A percentile compares a stretch with the other conserved stretches of the same genome.
Conservation (phyloP, 2,797 vertebrate species). For the Falco rusticolus region DNA sequence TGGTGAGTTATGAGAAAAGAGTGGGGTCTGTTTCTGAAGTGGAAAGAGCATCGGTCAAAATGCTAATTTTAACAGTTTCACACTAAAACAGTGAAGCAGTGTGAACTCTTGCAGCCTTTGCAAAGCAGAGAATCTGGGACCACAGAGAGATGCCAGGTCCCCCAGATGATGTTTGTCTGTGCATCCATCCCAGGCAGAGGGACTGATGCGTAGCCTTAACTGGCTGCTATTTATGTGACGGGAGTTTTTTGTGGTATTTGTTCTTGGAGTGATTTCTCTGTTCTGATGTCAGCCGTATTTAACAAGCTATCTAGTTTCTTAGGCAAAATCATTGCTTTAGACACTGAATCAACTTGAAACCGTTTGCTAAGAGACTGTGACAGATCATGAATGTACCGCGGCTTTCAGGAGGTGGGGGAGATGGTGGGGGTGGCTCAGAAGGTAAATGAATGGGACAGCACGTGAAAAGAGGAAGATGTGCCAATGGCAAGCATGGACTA, state of each 20-base stretch:
- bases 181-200: not conserved
- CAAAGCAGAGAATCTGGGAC: not conserved
- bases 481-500: not conserved
- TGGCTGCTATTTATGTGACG: not conserved
- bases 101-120: not conserved
- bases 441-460: not conserved
- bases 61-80: not conserved
- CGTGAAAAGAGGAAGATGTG: not conserved
- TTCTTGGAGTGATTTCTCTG: not conserved
- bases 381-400: rapidly evolving
- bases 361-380: not conserved
- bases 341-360: not conserved
- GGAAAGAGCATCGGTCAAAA: not conserved
- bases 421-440: not conserved
- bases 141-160: not conserved
- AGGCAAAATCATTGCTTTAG: not conserved
- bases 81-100: not conserved
- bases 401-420: not conserved
- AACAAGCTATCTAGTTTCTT: not conserved
- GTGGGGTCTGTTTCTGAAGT: not conserved
- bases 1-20: rapidly evolving
- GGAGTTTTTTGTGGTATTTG: not conserved
- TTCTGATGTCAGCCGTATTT: not conserved
- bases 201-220: not conserved
- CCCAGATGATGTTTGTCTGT: not conserved